Conservation (phyloP, 1,140 invertebrate genomes). For the Sminthurinus signatus region DNA sequence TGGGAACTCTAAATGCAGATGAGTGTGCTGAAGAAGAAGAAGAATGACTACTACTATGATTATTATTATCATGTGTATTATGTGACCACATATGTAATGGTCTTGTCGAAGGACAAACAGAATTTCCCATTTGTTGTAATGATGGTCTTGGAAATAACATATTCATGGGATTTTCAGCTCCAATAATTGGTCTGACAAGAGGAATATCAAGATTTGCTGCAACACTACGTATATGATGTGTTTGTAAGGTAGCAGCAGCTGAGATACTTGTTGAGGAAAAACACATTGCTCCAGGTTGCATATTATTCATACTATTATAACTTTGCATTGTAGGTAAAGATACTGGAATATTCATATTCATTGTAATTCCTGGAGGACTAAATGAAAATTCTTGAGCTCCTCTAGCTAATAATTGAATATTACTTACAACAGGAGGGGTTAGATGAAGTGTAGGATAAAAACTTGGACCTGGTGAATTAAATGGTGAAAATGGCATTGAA, state of each 20-base stretch:
- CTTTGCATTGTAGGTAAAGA: not conserved
- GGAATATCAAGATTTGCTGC: conserved; percentile 41
- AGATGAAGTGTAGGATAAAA: conserved; percentile 21
- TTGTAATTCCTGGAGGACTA: conserved; percentile 16
- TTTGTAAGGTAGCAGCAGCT: conserved; percentile 33
- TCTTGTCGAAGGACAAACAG: not conserved
- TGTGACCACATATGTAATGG: conserved; percentile 17
- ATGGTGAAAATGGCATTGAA: not conserved
- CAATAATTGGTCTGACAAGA: conserved; percentile 32
- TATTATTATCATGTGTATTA: conserved; percentile 6
- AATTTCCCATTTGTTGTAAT: not conserved
- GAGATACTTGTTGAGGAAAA: conserved; percentile 32
- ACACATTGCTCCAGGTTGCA: conserved; percentile 21
- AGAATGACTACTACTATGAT: too few relatives aligned
- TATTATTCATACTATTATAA: not conserved
- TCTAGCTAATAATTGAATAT: conserved; percentile 23
- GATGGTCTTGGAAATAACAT: conserved; percentile 7
- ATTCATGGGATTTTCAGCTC: conserved; percentile 13
- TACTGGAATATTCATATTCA: conserved; percentile 19
- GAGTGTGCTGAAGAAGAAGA: conserved; percentile 11
- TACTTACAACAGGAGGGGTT: conserved; percentile 21
- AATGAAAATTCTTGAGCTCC: conserved; percentile 14
- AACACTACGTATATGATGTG: conserved; percentile 31
- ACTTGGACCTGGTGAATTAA: not conserved
- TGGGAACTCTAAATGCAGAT: conserved; percentile 37